Evolutionary conservation across 2,888 invertebrate genomes (phyloP).

Genomic region (Cinara cedri): DNA sequence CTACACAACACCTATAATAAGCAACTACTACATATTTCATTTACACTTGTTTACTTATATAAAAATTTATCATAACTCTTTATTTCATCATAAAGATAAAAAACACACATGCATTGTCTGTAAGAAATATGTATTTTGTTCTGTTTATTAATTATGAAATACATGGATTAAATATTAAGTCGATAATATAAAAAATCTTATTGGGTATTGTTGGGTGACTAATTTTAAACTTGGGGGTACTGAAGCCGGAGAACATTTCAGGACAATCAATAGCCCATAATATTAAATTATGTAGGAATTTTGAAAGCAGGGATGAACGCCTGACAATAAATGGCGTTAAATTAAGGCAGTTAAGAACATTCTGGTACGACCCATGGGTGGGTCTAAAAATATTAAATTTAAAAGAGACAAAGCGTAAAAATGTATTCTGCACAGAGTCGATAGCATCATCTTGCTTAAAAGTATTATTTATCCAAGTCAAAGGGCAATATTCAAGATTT

Average conservation of each 20-base stretch:
- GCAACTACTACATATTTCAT: no score
- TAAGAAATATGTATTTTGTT: no score
- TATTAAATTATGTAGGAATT: background rate
- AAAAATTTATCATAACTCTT: no score
- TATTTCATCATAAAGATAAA: no score
- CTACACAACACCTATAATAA: no score
- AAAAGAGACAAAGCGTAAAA: background rate
- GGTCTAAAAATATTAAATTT: slow-evolving; percentile 5
- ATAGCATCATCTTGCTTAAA: background rate
- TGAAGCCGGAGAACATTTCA: background rate
- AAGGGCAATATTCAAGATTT: background rate
- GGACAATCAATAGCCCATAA: background rate
- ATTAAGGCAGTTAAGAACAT: background rate
- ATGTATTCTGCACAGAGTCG: slow-evolving; percentile 8
- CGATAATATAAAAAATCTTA: no score
- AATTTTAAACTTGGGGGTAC: no score
- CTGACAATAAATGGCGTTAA: background rate
- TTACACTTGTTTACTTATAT: no score
- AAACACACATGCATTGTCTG: no score
- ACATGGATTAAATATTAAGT: no score
- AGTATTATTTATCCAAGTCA: background rate
- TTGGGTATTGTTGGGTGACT: no score
- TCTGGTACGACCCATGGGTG: background rate
- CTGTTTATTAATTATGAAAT: no score
- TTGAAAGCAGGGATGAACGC: background rate